A percentile compares a stretch with the other conserved stretches of the same genome.
Conservation (phyloP, 2,888 invertebrate species). For the Dasysyrphus albostriatus region DNA sequence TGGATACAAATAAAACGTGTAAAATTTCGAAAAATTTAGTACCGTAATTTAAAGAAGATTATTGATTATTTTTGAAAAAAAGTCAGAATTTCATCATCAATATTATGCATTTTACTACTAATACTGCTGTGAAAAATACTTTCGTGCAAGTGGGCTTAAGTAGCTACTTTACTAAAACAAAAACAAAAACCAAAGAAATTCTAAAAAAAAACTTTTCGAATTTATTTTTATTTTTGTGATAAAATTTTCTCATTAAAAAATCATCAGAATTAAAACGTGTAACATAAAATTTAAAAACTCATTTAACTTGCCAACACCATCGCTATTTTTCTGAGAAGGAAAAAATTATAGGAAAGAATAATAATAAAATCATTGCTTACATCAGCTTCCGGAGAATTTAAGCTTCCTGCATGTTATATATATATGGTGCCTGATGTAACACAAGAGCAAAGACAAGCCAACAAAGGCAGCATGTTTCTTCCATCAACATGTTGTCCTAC, state of each 20-base stretch:
- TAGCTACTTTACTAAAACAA: not conserved
- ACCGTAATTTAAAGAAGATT: too few species aligned
- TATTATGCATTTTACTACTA: too few species aligned
- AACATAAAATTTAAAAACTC: not conserved
- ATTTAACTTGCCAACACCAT: not conserved
- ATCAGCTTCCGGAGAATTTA: not conserved
- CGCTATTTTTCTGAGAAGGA: not conserved
- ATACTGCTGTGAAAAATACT: too few species aligned
- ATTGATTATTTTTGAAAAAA: too few species aligned
- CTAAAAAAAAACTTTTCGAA: not conserved
- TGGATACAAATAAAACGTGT: too few species aligned
- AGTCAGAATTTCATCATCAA: too few species aligned
- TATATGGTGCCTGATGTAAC: slow-evolving; percentile 1
- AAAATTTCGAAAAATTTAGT: too few species aligned
- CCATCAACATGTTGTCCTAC: slow-evolving; percentile 25
- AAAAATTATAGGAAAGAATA: not conserved
- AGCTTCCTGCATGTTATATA: not conserved
- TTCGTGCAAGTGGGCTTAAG: too few species aligned
- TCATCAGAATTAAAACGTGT: not conserved
- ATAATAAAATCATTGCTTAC: slow-evolving; percentile 12
- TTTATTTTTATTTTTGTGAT: not conserved
- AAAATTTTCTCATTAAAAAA: not conserved
- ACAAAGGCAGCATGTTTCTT: not conserved
- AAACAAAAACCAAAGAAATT: not conserved
- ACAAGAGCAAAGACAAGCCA: not conserved